Conservation (phyloP, 2,888 invertebrate species). For the Mylabris sibirica region DNA sequence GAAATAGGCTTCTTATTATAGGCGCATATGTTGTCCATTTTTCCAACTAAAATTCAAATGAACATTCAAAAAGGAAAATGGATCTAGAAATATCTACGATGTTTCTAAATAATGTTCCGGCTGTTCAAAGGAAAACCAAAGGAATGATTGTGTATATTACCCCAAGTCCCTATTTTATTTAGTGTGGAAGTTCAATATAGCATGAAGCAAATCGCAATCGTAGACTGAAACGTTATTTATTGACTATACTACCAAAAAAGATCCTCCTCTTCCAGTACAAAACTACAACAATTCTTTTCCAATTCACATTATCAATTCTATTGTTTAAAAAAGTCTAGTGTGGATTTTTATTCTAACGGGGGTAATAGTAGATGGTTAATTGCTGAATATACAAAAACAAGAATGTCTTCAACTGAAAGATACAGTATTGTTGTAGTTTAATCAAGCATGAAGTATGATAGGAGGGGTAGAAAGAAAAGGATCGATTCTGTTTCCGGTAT, state of each 20-base stretch:
- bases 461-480: neutral
- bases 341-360: too few species aligned
- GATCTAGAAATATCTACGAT: constrained; percentile 25
- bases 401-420: neutral
- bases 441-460: constrained; percentile 7
- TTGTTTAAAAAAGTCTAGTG: neutral
- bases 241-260: constrained; percentile 33
- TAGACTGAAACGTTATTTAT: constrained; percentile 44
- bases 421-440: neutral
- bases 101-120: constrained; percentile 33
- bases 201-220: constrained; percentile 42
- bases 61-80: constrained; percentile 22
- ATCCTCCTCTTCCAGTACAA: constrained; percentile 32
- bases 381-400: neutral
- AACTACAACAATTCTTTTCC: constrained; percentile 29
- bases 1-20: too few species aligned
- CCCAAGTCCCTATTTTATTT: constrained; percentile 39
- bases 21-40: too few species aligned
- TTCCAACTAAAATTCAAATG: neutral
- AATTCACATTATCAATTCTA: constrained; percentile 12
- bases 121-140: constrained; percentile 35
- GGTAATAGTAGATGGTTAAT: constrained; percentile 7
- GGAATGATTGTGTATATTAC: constrained; percentile 34
- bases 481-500: constrained; percentile 7
- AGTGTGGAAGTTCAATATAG: constrained; percentile 43